These are phyloP conservation scores for Mercenaria mercenaria DNA, from an alignment of 1,140 invertebrate genomes.

Conservation along the genomic window DNA sequence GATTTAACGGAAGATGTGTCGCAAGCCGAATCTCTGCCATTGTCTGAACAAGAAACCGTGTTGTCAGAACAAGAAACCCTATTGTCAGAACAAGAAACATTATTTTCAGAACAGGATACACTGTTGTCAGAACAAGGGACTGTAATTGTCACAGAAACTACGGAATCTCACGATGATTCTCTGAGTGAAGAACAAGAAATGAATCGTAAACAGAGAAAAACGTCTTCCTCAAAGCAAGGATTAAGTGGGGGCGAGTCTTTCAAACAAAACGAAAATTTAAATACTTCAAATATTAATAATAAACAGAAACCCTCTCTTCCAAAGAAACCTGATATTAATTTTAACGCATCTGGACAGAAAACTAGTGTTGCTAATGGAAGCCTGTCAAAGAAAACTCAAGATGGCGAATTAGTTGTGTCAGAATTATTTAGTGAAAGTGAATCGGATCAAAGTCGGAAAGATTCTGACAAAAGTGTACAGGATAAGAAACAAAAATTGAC, in stretches of 20 bases:
- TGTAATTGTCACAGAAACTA: constrained; percentile 32
- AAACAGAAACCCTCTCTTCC: constrained; percentile 68
- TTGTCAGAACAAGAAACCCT: constrained; percentile 34
- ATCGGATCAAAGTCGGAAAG: constrained; percentile 38
- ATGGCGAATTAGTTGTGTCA: constrained; percentile 39
- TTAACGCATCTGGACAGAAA: constrained; percentile 21
- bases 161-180: constrained; percentile 51
- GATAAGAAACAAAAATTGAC: constrained; percentile 33
- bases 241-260: neutral
- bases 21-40: constrained; percentile 58
- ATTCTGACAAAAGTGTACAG: constrained; percentile 38
- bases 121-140: constrained; percentile 19
- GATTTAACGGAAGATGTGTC: constrained; percentile 62
- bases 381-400: neutral
- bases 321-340: constrained; percentile 68
- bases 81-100: constrained; percentile 28
- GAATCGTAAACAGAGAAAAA: constrained; percentile 16
- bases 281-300: constrained; percentile 10
- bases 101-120: constrained; percentile 15
- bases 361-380: constrained; percentile 17
- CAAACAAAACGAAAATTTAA: constrained; percentile 2
- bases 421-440: constrained; percentile 63
- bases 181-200: constrained; percentile 50
- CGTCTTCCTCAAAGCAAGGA: neutral
- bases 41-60: constrained; percentile 47